These are phyloP conservation scores for Caenorhabditis latens DNA, from an alignment of 1,140 invertebrate species.

Conservation along the genomic window DNA sequence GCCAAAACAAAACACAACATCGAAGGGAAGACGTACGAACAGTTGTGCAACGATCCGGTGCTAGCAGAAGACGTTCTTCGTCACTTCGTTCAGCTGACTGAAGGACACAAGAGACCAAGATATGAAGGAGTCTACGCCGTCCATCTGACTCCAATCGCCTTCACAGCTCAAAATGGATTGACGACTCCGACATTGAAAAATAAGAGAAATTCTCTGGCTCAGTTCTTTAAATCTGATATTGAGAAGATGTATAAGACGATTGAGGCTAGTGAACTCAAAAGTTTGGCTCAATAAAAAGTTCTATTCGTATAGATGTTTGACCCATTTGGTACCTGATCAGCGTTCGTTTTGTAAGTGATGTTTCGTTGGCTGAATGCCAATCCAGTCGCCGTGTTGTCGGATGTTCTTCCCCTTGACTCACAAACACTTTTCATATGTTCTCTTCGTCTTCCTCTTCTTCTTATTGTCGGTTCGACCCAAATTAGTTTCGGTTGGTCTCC, in stretches of 20 bases:
- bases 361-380: constrained; percentile 37
- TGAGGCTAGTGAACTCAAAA: constrained; percentile 5
- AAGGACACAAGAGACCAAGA: constrained; percentile 27
- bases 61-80: constrained; percentile 16
- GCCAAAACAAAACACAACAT: constrained; percentile 23
- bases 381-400: not conserved
- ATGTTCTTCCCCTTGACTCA: not conserved
- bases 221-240: constrained; percentile 39
- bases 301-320: no score
- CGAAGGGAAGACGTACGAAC: constrained; percentile 23
- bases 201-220: constrained; percentile 1
- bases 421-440: not conserved
- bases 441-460: no score
- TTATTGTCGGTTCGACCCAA: constrained; percentile 3
- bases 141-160: constrained; percentile 1
- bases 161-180: constrained; percentile 13
- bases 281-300: not conserved
- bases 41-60: constrained; percentile 19
- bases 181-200: constrained; percentile 46
- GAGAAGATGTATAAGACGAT: constrained; percentile 32
- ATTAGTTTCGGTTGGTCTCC: constrained; percentile 49
- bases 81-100: constrained; percentile 23
- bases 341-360: not conserved
- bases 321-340: not conserved
- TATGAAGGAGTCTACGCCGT: constrained; percentile 46